phyloP scores from a whole-genome alignment of 2,797 vertebrate species.

The Chelon labrosus region DNA sequence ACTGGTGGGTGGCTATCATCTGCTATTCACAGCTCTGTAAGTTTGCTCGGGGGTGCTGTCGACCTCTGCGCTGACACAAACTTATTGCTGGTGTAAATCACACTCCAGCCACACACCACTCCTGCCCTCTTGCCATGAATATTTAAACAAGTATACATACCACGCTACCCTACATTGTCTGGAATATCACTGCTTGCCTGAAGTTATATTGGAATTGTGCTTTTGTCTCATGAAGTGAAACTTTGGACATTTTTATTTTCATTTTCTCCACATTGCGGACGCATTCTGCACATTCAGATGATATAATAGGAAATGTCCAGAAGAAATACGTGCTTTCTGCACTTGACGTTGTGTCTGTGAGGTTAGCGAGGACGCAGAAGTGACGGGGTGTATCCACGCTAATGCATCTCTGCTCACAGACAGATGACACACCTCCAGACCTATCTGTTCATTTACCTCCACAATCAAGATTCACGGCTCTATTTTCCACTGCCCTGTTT shows the following conservation, averaged over 20 bases:
- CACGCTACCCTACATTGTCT: conserved; percentile 23
- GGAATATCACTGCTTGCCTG: conserved; percentile 45
- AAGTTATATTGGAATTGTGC: conserved; percentile 48
- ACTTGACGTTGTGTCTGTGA: conserved; percentile 22
- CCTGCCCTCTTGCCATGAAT: conserved; percentile 67
- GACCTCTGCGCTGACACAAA: conserved; percentile 71
- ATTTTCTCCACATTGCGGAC: neutral
- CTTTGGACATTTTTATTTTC: conserved; percentile 23
- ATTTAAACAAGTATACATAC: conserved; percentile 72
- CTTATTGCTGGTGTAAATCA: conserved; percentile 81
- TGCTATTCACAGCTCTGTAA: conserved; percentile 55
- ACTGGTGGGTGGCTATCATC: conserved; percentile 58
- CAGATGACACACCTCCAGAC: conserved; percentile 79
- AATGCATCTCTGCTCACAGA: conserved; percentile 71
- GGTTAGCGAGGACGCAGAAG: conserved; percentile 57
- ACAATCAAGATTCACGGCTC: conserved; percentile 81
- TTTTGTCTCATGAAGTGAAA: conserved; percentile 37
- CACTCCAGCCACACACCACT: conserved; percentile 49
- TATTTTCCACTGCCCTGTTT: conserved; percentile 69
- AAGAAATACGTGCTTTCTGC: conserved; percentile 19
- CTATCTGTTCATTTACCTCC: conserved; percentile 76
- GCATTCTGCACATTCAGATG: neutral
- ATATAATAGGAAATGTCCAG: conserved; percentile 20
- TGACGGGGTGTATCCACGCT: conserved; percentile 60
- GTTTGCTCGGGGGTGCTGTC: conserved; percentile 60